Evolutionary conservation across 2,113 vertebrate species (phyloP).

Genomic region (Mugil cephalus): DNA sequence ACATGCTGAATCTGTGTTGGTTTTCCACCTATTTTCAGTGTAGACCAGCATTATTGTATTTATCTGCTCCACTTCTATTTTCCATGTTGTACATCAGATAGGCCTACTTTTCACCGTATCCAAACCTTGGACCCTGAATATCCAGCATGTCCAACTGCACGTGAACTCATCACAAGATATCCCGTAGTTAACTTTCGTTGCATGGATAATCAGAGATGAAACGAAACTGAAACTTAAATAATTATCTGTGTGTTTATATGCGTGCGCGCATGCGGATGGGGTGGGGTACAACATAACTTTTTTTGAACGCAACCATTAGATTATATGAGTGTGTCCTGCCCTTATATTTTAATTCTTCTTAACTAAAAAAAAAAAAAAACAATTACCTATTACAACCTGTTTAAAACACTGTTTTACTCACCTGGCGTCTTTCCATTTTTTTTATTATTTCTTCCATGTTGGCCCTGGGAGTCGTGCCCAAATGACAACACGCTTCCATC

Average conservation of each 20-base stretch:
- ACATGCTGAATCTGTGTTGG: too few species aligned
- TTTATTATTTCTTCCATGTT: conserved; percentile 67
- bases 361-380: too few species aligned
- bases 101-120: too few species aligned
- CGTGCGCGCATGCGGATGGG: too few species aligned
- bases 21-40: too few species aligned
- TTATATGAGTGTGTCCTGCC: too few species aligned
- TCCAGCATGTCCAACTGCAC: background rate
- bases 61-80: too few species aligned
- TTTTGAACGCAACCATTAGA: background rate
- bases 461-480: conserved; percentile 73
- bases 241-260: background rate
- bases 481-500: conserved; percentile 69
- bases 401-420: too few species aligned
- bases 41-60: too few species aligned
- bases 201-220: conserved; percentile 8
- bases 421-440: conserved; percentile 43
- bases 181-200: conserved; percentile 44
- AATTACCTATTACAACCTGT: too few species aligned
- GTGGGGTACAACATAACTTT: background rate
- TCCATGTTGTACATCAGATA: too few species aligned
- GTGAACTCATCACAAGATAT: background rate
- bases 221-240: conserved; percentile 76
- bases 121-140: background rate
- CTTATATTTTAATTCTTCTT: too few species aligned